Evolutionary conservation across 2,113 vertebrate genomes (phyloP), one percentile per base, ranked within the genome.

Genomic region (Leucosticte australis): DNA sequence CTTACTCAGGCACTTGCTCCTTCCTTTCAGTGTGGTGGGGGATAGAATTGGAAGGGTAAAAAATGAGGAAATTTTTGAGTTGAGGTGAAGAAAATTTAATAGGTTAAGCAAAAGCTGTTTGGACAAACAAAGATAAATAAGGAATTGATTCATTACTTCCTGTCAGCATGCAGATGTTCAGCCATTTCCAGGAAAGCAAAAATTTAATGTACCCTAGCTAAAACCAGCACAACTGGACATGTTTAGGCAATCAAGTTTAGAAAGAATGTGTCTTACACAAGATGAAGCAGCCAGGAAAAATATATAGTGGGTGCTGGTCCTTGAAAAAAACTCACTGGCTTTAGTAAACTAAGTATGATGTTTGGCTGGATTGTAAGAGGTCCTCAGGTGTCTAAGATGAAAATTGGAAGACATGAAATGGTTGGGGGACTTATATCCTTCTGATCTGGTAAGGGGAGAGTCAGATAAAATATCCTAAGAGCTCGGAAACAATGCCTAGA

Each of bases 1-100:
- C 18, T 12, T 28, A 41, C 15, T 37, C 6, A 33, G 6, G 10
- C 1, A 5, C 15, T 44, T 0, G 0, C 17, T 67, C 6, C 5
- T 20, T 33, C 7, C 8, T 28, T 13, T 53, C 22, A 75, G 5
- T 17, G 33, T 42, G 13, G 8, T 53, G 5, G 3, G 4, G 28
- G 15, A 20, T 27, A 39, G 23, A 69, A n/a, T 10, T 0, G 0
- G 14, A 44, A 76, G 6, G 26, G 31, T 52, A 44, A 59, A 59
- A 59, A 37, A 4, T 10, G 49, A 74, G 19, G 6, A 65, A 47
- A 65, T 56, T n/a, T 56, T 7, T 63, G 27, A 55, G 11, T 18
- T 68, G 55, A 52, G 18, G 44, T 23, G 9, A 77, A 44, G 11
- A 21, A 1, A 59, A 16, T 77, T 27, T 39, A 53, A 47, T 30